Base-by-base conservation (phyloP, 2,113 vertebrate species). In the Scomber scombrus region DNA sequence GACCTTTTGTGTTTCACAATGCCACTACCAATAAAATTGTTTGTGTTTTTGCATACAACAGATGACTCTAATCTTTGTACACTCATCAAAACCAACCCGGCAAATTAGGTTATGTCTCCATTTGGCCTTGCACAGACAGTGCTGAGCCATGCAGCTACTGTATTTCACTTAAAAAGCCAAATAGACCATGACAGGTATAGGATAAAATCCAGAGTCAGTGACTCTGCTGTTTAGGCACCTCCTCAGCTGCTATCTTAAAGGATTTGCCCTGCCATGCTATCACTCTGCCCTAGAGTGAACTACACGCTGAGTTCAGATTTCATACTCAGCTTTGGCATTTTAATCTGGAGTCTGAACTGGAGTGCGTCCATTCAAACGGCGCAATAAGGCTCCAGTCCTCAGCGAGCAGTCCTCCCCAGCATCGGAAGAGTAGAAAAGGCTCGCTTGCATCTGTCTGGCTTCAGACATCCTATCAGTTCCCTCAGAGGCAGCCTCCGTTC, bases 31-130 rank as follows among this genome's bases (percentile, higher is more conserved):
- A 81, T 85, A 67, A 70, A 80, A 81, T 31, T 21, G 47, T 43
- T 63, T 47, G 61, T 16, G 29, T 54, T 65, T 60, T 13, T 58
- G 31, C 70, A 52, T n/a, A 76, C 60, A 71, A 19, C 62, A 75
- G 55, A 61, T 26, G 73, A 64, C 58, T 64, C 54, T 71, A 23
- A 83, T 84, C 60, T 85, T 15, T 72, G 85, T 61, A 8, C 47
- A 61, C 63, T 65, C 80, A 87, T 80, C 69, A 83, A 63, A 85
- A 75, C 45, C 77, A 75, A 55, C 58, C 64, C 65, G 46, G 63
- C 54, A 86, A 77, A 89, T 89, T 21, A 46, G 82, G 80, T 88
- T 71, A 79, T 34, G 67, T 82, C 84, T 78, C 74, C 75, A 56
- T 83, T 80, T 74, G 81, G 72, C 87, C 67, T 58, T 47, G 55